These are phyloP conservation scores for Calonectris borealis DNA, from an alignment of 2,113 vertebrate genomes.

Conservation along the genomic window DNA sequence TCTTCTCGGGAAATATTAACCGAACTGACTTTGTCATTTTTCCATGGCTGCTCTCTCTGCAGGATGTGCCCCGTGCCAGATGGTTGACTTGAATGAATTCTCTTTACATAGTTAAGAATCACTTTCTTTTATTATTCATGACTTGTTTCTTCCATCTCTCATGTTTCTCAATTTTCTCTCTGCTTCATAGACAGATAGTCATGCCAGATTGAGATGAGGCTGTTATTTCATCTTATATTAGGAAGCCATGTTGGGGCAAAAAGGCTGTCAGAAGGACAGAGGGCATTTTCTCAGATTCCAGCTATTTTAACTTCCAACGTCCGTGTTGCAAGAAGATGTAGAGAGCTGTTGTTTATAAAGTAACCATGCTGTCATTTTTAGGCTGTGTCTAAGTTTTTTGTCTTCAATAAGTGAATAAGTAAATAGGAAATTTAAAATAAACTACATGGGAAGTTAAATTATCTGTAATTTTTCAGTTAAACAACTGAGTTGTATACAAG, in stretches of 20 bases:
- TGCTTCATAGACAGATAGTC: not conserved
- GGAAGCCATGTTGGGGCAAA: not conserved
- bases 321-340: not conserved
- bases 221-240: not conserved
- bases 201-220: conserved; percentile 19
- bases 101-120: conserved; percentile 59
- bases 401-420: not conserved
- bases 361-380: not conserved
- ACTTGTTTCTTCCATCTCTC: conserved; percentile 56
- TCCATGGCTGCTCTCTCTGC: conserved; percentile 44
- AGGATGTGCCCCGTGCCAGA: conserved; percentile 54
- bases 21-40: conserved; percentile 37
- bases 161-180: conserved; percentile 44
- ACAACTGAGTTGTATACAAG: not conserved
- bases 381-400: not conserved
- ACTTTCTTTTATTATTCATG: conserved; percentile 61
- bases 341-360: not conserved
- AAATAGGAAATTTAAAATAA: not conserved
- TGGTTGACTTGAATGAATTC: conserved; percentile 61
- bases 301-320: not conserved
- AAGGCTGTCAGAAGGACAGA: not conserved
- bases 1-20: conserved; percentile 33
- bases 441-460: not conserved
- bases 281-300: not conserved
- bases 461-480: not conserved